Conservation (phyloP, 2,113 vertebrate genomes). For the Sander lucioperca region DNA sequence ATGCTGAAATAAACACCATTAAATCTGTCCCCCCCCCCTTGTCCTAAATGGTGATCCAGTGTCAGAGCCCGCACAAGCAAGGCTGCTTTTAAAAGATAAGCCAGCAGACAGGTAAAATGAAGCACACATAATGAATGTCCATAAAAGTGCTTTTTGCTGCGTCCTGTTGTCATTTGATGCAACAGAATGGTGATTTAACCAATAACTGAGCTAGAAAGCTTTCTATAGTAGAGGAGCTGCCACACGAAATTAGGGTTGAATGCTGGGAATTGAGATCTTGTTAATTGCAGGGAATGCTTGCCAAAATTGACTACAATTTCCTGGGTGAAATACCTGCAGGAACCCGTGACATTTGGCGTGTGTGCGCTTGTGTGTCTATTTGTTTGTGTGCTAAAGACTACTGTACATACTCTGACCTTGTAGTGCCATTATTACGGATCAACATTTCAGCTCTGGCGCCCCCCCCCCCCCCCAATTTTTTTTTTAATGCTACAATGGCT, state of each 20-base stretch:
- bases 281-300: constrained; percentile 31
- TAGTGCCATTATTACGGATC: not conserved
- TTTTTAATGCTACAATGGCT: not conserved
- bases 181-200: constrained; percentile 48
- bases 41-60: constrained; percentile 70
- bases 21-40: not conserved
- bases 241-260: constrained; percentile 35
- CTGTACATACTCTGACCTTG: constrained; percentile 15
- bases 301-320: constrained; percentile 22
- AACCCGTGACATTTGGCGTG: not conserved
- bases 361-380: not conserved
- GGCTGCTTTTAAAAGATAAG: constrained; percentile 74
- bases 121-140: constrained; percentile 62
- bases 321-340: constrained; percentile 5
- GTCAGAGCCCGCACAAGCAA: constrained; percentile 51
- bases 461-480: not conserved
- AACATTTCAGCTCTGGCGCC: not conserved
- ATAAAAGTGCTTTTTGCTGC: constrained; percentile 59
- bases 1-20: constrained; percentile 73
- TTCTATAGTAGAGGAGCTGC: constrained; percentile 34
- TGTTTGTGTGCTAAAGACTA: not conserved
- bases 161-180: constrained; percentile 57
- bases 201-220: constrained; percentile 38
- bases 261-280: not conserved
- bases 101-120: constrained; percentile 71